Evolutionary conservation across 2,797 vertebrate species (phyloP), one percentile per base, ranked within the genome.

Genomic region (Aplochiton taeniatus): DNA sequence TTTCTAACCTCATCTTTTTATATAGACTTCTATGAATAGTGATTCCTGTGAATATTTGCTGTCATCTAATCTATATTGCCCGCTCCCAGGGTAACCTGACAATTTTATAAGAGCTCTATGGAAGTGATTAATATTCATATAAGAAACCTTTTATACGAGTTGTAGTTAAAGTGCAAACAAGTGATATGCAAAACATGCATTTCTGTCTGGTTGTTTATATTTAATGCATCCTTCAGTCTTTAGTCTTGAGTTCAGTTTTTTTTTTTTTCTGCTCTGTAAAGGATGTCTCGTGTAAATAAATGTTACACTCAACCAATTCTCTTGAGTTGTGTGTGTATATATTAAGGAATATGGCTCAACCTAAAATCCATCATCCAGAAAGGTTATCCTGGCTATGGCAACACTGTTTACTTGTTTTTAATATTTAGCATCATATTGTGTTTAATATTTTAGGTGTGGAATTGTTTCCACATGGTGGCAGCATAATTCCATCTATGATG

Each of bases 201-300:
- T 55, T 53, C 12, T 31, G 11, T 55, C 13, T 55, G 55, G 53
- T 10, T 61, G 13, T 50, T 45, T 58, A 9, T 11, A 63, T 77
- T 70, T 75, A 18, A 52, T 52, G 42, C 19, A 11, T 31, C n/a
- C 14, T 9, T 41, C 5, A 4, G 4, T 14, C 0, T 76, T 70
- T 75, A 77, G 81, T 85, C 66, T 74, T 62, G 74, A 65, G 14
- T 50, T 10, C 1, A 61, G 19, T 12, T 3, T 48, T 43, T 58
- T 66, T 48, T 77, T 46, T 57, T 61, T 52, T 59, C 75, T 82
- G 83, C 83, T 85, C 83, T 88, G 80, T 88, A 85, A 83, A 77
- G 75, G 78, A 81, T 77, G 67, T 74, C 82, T 86, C 80, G 86
- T 89, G 88, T 90, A 89, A 90, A 90, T 89, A 90, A 90, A 90